Evolutionary conservation across 2,113 vertebrate species (phyloP).

Genomic region (Spermophilus dauricus): DNA sequence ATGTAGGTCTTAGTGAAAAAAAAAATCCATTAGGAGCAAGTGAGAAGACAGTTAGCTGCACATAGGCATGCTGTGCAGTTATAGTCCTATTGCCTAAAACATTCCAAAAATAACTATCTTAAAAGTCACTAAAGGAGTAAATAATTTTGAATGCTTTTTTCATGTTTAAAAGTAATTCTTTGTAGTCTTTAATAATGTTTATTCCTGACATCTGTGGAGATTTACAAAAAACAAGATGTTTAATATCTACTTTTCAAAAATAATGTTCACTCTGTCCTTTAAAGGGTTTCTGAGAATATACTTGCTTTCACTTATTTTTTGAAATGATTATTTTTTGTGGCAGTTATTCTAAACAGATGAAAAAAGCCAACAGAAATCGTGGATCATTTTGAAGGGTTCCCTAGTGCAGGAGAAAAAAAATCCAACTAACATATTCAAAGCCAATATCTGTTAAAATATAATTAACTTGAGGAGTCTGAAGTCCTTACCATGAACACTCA

Average conservation of each 20-base stretch:
- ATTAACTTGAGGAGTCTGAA: constrained; percentile 54
- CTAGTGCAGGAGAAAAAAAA: neutral
- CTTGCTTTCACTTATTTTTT: constrained; percentile 68
- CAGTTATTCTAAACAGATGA: constrained; percentile 58
- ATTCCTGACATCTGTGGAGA: constrained; percentile 34
- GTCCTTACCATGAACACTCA: neutral
- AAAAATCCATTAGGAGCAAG: constrained; percentile 34
- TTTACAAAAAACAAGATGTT: constrained; percentile 43
- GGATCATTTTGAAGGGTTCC: constrained; percentile 32
- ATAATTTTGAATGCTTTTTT: constrained; percentile 34
- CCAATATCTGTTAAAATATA: constrained; percentile 59
- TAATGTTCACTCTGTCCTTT: constrained; percentile 58
- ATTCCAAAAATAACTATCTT: constrained; percentile 71
- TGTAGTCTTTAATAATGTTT: constrained; percentile 47
- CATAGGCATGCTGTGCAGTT: constrained; percentile 29
- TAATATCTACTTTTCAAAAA: constrained; percentile 52
- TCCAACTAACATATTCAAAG: constrained; percentile 65
- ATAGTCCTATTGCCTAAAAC: constrained; percentile 6
- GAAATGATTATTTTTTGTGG: constrained; percentile 56
- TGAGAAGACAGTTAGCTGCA: constrained; percentile 29
- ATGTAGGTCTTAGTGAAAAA: constrained; percentile 40
- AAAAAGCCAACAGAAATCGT: constrained; percentile 6
- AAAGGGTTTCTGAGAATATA: constrained; percentile 7
- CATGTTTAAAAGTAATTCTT: constrained; percentile 47
- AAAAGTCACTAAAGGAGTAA: constrained; percentile 61